phyloP scores from a whole-genome alignment of 2,888 invertebrate species.

The Lepidochrysops patricia region DNA sequence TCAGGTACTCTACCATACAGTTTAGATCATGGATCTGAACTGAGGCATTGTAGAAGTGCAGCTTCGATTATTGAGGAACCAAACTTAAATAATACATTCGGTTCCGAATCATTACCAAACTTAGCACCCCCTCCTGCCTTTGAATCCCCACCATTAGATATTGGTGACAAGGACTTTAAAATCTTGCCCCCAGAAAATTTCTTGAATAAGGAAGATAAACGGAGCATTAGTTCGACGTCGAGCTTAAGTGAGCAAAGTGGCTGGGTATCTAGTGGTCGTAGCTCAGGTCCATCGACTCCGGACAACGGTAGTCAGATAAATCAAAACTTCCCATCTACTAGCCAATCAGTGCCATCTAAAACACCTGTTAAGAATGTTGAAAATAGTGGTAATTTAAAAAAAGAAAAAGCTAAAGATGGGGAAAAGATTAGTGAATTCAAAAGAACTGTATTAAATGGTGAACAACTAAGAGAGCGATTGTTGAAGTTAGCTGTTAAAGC shows the following conservation, averaged over 20 bases:
- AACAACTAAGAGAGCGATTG: slow-evolving; percentile 78
- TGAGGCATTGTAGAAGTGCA: slow-evolving; percentile 74
- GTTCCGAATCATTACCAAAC: slow-evolving; percentile 83
- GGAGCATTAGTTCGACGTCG: slow-evolving; percentile 74
- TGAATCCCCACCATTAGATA: slow-evolving; percentile 70
- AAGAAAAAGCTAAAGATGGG: slow-evolving; percentile 38
- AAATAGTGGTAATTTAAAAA: slow-evolving; percentile 26
- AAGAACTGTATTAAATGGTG: slow-evolving; percentile 74
- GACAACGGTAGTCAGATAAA: slow-evolving; percentile 72
- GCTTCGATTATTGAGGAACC: slow-evolving; percentile 74
- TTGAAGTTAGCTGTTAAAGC: slow-evolving; percentile 76
- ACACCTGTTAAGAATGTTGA: slow-evolving; percentile 40
- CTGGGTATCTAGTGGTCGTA: slow-evolving; percentile 87
- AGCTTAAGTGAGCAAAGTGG: slow-evolving; percentile 89
- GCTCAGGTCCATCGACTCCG: slow-evolving; percentile 77
- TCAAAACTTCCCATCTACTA: slow-evolving; percentile 54
- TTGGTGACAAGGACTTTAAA: slow-evolving; percentile 67
- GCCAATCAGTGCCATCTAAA: slow-evolving; percentile 43
- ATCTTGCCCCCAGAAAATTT: slow-evolving; percentile 67
- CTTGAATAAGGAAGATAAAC: slow-evolving; percentile 57
- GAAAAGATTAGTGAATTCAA: slow-evolving; percentile 62
- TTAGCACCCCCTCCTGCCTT: slow-evolving; percentile 78
- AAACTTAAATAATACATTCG: slow-evolving; percentile 65
- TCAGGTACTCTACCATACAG: slow-evolving; percentile 80
- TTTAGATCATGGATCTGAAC: slow-evolving; percentile 66